Conservation (phyloP, 1,140 invertebrate genomes). For the Orussus abietinus region DNA sequence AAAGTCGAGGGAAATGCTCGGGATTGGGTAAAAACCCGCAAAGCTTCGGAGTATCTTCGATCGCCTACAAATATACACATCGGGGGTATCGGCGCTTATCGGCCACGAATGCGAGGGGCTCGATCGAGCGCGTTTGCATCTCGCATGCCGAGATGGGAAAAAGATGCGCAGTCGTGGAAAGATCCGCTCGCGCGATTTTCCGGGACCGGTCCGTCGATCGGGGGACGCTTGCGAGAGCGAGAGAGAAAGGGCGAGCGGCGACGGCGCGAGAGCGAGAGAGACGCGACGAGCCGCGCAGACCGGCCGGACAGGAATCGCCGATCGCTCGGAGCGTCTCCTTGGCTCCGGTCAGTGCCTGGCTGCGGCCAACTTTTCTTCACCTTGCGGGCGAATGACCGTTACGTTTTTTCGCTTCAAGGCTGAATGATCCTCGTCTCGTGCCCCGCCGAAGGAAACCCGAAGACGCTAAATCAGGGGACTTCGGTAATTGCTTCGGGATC, state of each 20-base stretch:
- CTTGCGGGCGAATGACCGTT: slow-evolving; percentile 45
- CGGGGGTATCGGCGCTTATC: too few species aligned
- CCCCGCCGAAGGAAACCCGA: background rate
- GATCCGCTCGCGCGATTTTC: too few species aligned
- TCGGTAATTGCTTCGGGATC: too few species aligned
- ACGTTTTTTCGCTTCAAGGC: slow-evolving; percentile 42
- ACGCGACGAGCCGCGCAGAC: slow-evolving; percentile 24
- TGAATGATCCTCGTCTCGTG: slow-evolving; percentile 30
- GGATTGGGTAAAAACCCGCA: too few species aligned
- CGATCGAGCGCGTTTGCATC: too few species aligned
- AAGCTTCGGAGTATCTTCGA: too few species aligned
- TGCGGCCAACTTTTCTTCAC: slow-evolving; percentile 44
- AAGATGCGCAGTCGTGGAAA: too few species aligned
- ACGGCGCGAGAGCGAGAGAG: slow-evolving; percentile 14
- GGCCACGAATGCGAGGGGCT: too few species aligned
- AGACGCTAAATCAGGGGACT: background rate
- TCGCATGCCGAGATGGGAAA: background rate
- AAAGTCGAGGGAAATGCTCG: too few species aligned
- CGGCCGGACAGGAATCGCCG: slow-evolving; percentile 29
- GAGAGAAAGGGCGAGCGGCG: slow-evolving; percentile 7
- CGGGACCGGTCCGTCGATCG: slow-evolving; percentile 33
- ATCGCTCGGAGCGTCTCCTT: slow-evolving; percentile 40
- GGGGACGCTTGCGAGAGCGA: slow-evolving; percentile 13
- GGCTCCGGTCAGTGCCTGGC: slow-evolving; percentile 44
- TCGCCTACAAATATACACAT: too few species aligned